A percentile compares a stretch with the other conserved stretches of the same genome.
phyloP scores from a whole-genome alignment of 2,888 invertebrate species.

The Melinaea menophilus region DNA sequence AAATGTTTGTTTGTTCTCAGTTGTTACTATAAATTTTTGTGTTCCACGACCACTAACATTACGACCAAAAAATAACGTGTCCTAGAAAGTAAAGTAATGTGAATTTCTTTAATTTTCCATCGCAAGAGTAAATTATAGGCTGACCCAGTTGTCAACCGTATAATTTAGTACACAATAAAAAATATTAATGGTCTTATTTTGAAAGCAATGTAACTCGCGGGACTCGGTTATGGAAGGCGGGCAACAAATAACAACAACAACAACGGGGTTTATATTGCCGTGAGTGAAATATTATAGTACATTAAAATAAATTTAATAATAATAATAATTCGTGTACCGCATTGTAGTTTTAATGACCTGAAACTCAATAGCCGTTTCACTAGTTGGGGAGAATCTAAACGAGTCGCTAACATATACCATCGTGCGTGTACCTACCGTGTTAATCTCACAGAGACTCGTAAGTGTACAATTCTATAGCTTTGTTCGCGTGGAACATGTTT shows the following conservation, averaged over 20 bases:
- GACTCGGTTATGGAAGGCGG: neutral
- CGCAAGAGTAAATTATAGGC: conserved; percentile 3
- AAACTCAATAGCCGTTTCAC: neutral
- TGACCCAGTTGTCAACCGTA: conserved; percentile 5
- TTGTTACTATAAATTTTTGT: no score
- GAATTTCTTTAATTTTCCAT: neutral
- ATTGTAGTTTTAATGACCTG: neutral
- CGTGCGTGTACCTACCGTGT: no score
- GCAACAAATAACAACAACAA: neutral
- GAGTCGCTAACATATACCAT: no score
- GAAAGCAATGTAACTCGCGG: neutral
- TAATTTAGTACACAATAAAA: conserved; percentile 7
- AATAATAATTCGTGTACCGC: no score
- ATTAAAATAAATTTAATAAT: no score
- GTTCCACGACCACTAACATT: neutral
- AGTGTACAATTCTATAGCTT: no score
- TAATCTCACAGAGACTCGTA: no score
- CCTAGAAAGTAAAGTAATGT: neutral
- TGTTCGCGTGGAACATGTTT: no score
- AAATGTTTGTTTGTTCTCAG: no score
- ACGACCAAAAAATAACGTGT: neutral
- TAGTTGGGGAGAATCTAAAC: neutral
- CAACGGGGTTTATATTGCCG: neutral
- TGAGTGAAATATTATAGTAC: neutral
- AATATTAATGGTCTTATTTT: conserved; percentile 1